These are phyloP conservation scores for Cossypha niveicapilla DNA, from an alignment of 2,797 vertebrate species.

Conservation along the genomic window DNA sequence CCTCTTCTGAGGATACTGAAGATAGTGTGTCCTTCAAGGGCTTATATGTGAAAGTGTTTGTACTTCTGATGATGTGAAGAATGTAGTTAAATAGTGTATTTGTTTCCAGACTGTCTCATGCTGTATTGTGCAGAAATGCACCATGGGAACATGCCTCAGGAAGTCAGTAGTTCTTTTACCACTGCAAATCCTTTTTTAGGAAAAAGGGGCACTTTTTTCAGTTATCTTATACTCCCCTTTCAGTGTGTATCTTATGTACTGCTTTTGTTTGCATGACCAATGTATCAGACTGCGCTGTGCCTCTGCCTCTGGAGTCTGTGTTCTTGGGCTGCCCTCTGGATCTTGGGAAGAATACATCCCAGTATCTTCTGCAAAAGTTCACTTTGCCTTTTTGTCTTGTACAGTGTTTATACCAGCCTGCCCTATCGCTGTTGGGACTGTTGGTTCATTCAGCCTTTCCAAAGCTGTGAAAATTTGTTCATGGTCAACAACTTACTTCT, in stretches of 20 bases:
- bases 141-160: not conserved
- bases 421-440: not conserved
- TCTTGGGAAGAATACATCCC: not conserved
- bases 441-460: not conserved
- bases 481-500: not conserved
- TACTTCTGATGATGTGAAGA: not conserved
- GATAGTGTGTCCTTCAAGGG: not conserved
- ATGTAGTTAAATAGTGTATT: not conserved
- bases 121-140: not conserved
- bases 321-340: not conserved
- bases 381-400: not conserved
- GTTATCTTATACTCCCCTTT: not conserved
- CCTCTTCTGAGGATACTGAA: not conserved
- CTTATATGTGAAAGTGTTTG: not conserved
- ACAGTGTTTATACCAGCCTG: not conserved
- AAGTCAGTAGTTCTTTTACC: not conserved
- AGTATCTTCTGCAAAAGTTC: not conserved
- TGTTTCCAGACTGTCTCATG: not conserved
- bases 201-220: not conserved
- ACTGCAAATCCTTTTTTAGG: not conserved
- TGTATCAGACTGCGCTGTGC: not conserved
- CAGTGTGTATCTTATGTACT: not conserved
- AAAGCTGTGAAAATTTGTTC: not conserved
- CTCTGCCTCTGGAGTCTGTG: not conserved
- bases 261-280: not conserved